Percentiles rank a stretch among this genome's conserved stretches.
These are phyloP conservation scores for Calameuta filiformis DNA, from an alignment of 2,888 invertebrate genomes.

Conservation along the genomic window DNA sequence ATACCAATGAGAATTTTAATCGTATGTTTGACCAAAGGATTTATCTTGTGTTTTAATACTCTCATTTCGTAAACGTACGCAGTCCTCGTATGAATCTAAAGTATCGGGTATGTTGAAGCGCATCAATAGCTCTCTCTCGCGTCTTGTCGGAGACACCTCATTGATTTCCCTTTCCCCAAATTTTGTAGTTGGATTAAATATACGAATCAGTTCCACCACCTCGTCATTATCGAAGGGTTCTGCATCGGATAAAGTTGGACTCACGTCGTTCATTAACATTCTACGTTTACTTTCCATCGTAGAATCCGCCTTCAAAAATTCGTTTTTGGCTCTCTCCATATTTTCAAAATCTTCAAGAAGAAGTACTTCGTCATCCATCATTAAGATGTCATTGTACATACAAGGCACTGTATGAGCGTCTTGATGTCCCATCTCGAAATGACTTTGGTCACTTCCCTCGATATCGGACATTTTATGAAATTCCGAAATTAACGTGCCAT, in stretches of 20 bases:
- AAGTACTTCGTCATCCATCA: background rate
- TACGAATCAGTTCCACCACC: conserved; percentile 20
- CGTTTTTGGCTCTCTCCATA: background rate
- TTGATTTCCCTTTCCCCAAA: conserved; percentile 25
- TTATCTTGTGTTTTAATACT: background rate
- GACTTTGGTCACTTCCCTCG: background rate
- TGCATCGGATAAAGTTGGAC: background rate
- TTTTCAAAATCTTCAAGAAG: background rate
- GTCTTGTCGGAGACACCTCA: conserved; percentile 35
- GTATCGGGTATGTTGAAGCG: conserved; percentile 2
- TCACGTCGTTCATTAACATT: background rate
- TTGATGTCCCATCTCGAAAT: background rate
- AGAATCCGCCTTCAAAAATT: background rate
- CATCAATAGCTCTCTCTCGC: conserved; percentile 6
- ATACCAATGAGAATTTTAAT: background rate
- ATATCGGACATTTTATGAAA: background rate
- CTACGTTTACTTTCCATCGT: background rate
- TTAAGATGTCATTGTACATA: background rate
- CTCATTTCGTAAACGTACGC: background rate
- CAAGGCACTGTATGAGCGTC: background rate
- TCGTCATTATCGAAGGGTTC: conserved; percentile 8
- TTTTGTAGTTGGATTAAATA: conserved; percentile 16
- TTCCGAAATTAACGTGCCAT: background rate
- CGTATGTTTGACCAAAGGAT: background rate
- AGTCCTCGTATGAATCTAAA: background rate